Evolutionary conservation across 92 coral and sea anemone species (phyloP).

Genomic region (Nematostella vectensis): DNA sequence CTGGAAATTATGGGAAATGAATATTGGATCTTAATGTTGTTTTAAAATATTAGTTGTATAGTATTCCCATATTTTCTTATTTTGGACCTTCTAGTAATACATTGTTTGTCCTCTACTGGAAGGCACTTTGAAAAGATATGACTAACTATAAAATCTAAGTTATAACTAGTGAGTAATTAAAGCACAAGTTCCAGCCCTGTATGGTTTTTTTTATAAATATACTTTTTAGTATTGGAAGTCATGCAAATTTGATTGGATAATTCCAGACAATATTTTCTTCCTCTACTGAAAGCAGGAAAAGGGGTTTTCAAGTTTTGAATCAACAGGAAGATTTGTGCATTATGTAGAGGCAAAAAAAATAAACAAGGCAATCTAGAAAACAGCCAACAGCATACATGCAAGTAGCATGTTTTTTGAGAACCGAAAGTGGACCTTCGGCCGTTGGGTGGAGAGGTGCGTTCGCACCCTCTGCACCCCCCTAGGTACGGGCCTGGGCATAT

Average conservation of each 20-base stretch:
- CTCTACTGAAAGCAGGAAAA: not conserved
- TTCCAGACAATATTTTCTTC: not conserved
- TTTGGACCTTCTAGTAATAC: not conserved
- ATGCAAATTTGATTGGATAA: not conserved
- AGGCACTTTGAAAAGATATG: too few relatives aligned
- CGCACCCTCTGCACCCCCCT: too few relatives aligned
- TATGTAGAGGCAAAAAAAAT: not conserved
- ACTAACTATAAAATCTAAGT: too few relatives aligned
- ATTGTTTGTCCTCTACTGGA: too few relatives aligned
- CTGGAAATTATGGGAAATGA: not conserved
- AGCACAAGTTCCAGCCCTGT: not conserved
- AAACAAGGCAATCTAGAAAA: not conserved
- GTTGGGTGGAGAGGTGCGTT: too few relatives aligned
- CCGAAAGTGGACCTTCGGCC: too few relatives aligned
- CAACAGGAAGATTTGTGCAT: not conserved
- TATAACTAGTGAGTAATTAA: not conserved
- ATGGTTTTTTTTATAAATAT: too few relatives aligned
- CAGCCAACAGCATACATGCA: too few relatives aligned
- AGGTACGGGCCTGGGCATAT: too few relatives aligned
- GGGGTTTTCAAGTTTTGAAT: not conserved
- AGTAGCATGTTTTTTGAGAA: too few relatives aligned
- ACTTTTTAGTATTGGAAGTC: not conserved
- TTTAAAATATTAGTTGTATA: too few relatives aligned
- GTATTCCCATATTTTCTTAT: not conserved
- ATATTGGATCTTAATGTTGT: not conserved